Conservation (phyloP, 1,140 invertebrate genomes). For the Neuroterus valhalla region DNA sequence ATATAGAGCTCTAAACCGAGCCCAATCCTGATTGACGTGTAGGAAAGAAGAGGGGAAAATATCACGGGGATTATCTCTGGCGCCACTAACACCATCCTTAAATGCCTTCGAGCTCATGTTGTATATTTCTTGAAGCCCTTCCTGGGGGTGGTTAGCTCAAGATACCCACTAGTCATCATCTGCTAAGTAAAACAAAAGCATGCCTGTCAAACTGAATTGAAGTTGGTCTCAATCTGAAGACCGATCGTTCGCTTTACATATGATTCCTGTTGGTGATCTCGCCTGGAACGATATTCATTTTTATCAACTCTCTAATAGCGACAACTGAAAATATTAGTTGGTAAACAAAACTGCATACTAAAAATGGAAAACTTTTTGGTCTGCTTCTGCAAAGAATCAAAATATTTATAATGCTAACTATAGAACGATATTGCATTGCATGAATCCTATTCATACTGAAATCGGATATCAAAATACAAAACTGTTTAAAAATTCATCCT, state of each 20-base stretch:
- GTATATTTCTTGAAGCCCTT: constrained; percentile 14
- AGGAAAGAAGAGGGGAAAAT: constrained; percentile 64
- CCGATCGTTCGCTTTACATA: not conserved
- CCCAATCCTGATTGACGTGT: constrained; percentile 73
- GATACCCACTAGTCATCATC: constrained; percentile 13
- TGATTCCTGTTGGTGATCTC: not conserved
- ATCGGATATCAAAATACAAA: too few relatives aligned
- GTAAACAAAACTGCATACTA: too few relatives aligned
- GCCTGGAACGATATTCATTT: too few relatives aligned
- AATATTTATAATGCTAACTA: too few relatives aligned
- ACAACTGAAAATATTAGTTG: too few relatives aligned
- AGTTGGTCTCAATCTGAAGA: not conserved
- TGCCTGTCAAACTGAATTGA: constrained; percentile 50
- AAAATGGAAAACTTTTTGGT: too few relatives aligned
- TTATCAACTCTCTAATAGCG: too few relatives aligned
- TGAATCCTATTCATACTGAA: too few relatives aligned
- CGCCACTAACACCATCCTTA: constrained; percentile 67
- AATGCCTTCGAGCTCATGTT: constrained; percentile 48
- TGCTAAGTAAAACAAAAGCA: constrained; percentile 52
- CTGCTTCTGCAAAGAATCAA: too few relatives aligned
- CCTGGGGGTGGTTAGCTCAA: not conserved
- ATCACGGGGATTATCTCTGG: constrained; percentile 70
- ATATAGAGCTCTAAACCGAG: constrained; percentile 68
- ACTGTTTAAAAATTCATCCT: too few relatives aligned
- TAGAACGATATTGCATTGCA: too few relatives aligned